Conservation (phyloP, 2,113 vertebrate species). For the Pelobates fuscus region DNA sequence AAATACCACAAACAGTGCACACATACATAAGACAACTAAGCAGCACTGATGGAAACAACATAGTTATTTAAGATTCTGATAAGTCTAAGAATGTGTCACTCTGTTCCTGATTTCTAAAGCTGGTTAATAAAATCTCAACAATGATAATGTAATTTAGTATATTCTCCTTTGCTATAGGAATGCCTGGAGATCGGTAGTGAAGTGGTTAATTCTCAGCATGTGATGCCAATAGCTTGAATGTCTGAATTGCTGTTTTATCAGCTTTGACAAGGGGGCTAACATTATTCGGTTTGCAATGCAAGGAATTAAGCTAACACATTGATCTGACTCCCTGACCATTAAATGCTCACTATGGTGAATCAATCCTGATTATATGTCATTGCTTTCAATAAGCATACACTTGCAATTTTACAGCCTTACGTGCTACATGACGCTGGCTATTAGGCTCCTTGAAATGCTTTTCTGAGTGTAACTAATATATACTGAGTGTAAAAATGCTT, state of each 20-base stretch:
- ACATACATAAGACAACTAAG: too few species aligned
- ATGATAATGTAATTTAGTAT: too few species aligned
- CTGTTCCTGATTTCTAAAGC: too few species aligned
- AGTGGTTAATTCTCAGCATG: neutral
- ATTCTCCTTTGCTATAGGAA: too few species aligned
- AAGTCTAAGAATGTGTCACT: too few species aligned
- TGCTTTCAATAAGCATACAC: neutral
- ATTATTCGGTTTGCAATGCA: neutral
- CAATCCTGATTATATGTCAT: conserved; percentile 36
- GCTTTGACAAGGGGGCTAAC: neutral
- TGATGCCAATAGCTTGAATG: neutral
- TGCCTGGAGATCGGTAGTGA: neutral
- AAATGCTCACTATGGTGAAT: neutral
- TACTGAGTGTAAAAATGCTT: neutral
- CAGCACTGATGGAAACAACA: too few species aligned
- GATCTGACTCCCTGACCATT: neutral
- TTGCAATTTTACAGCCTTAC: neutral
- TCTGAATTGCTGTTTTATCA: neutral
- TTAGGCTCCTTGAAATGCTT: neutral
- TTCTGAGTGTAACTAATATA: neutral
- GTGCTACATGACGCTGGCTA: neutral
- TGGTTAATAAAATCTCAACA: too few species aligned
- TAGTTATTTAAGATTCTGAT: too few species aligned
- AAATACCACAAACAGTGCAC: too few species aligned
- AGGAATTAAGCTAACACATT: conserved; percentile 2